Base-by-base conservation (phyloP, 2,113 vertebrate species). In the Notothenia rossii region DNA sequence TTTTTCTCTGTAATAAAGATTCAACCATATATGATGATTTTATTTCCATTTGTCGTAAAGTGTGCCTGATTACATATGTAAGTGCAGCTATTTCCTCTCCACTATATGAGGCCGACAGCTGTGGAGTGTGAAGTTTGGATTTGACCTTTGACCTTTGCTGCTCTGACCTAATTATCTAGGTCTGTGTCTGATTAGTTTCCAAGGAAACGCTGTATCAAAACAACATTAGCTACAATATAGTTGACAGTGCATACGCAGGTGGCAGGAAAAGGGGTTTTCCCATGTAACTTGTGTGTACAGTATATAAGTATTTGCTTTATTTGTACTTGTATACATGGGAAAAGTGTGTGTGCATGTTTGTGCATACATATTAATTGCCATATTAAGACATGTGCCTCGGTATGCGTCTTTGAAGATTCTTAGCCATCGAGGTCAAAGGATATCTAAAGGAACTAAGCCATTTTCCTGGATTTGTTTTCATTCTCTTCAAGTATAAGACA, bases 151-250 rank as follows among this genome's bases (percentile, higher is more conserved):
- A 87, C 70, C 88, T 89, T 66, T 83, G 69, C 66, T 59, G 40
- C 75, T 55, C 75, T 67, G 77, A 77, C 82, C 79, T 76, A 74
- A 85, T 89, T 90, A 81, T 86, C 83, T 73, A 54, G 81, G 87
- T 87, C 85, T 90, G 87, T 61, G 40, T 83, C 76, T 88, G 49
- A 90, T 93, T 91, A 86, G 79, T 78, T 78, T 83, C 75, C 81
- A 49, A 81, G 86, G 74, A 86, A 88, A 88, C 69, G n/a, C 74
- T 20, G 61, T 36, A 74, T 72, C 78, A 83, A 89, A 91, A 90
- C 48, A 90, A 74, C 8, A n/a, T 29, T 66, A 79, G 83, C 76
- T 82, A 53, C 49, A 53, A n/a, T 68, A 79, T 17, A 60, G 65
- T 65, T 66, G 63, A 77, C 54, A 29, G 61, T 45, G 85, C 62